Percentiles rank a stretch among this genome's conserved stretches.
phyloP scores from a whole-genome alignment of 2,797 vertebrate genomes.

The Pangasius mekongensis region DNA sequence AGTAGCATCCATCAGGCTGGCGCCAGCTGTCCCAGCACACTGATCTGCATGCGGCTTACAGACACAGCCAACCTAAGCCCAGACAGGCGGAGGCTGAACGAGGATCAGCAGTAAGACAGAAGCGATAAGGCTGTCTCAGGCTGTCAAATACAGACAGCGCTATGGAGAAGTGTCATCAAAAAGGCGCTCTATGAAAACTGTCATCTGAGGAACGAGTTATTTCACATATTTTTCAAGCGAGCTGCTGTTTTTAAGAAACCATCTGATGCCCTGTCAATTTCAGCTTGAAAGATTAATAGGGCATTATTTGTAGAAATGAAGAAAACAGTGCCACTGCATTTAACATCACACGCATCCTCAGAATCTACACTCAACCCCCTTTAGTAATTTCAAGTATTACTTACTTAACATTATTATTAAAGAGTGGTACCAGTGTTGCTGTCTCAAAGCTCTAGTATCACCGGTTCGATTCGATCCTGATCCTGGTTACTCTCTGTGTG shows the following conservation, averaged over 20 bases:
- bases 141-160: conserved; percentile 11
- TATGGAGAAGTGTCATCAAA: conserved; percentile 17
- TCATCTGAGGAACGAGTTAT: background rate
- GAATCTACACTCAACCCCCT: background rate
- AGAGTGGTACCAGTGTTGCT: background rate
- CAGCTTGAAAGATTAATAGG: background rate
- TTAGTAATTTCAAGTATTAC: background rate
- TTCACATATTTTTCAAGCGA: background rate
- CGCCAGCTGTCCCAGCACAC: conserved; percentile 53
- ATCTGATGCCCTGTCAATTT: background rate
- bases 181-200: background rate
- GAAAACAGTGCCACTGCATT: background rate
- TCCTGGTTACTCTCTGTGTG: background rate
- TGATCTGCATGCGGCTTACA: conserved; percentile 54
- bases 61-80: conserved; percentile 38
- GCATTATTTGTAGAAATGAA: background rate
- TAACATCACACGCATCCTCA: background rate
- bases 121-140: conserved; percentile 39
- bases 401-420: background rate
- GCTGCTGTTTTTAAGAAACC: conserved; percentile 1
- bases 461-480: background rate
- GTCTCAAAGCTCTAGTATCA: background rate
- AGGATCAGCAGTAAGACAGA: conserved; percentile 49
- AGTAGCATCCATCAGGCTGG: conserved; percentile 53
- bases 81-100: conserved; percentile 41